Conservation (phyloP, 2,888 invertebrate genomes). For the Sylvicola cinctus region DNA sequence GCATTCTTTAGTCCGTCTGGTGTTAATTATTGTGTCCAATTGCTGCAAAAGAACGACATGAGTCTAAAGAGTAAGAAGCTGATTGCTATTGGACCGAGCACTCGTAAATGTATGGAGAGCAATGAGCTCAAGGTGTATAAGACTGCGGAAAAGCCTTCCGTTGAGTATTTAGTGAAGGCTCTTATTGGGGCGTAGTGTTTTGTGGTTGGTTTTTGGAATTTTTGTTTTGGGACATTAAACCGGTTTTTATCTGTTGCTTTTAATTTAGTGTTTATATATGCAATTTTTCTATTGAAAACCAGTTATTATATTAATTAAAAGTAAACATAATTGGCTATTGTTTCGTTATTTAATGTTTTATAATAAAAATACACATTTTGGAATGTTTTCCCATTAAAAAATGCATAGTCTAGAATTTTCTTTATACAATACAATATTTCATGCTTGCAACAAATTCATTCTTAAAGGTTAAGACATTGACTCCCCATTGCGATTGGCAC, state of each 20-base stretch:
- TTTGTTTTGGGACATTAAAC: too few species aligned
- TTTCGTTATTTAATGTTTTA: too few species aligned
- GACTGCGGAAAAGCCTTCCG: constrained; percentile 30
- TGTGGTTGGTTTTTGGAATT: not conserved
- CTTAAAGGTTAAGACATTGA: not conserved
- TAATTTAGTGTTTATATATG: too few species aligned
- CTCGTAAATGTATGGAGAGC: constrained; percentile 28
- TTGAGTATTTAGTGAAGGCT: constrained; percentile 28
- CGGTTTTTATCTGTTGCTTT: too few species aligned
- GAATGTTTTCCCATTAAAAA: too few species aligned
- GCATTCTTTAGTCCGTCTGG: constrained; percentile 39
- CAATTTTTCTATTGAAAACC: too few species aligned
- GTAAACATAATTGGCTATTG: too few species aligned
- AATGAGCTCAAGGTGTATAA: constrained; percentile 24
- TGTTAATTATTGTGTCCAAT: constrained; percentile 25
- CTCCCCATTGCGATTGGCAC: not conserved
- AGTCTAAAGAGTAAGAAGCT: constrained; percentile 22
- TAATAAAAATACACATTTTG: too few species aligned
- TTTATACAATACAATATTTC: too few species aligned
- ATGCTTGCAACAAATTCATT: too few species aligned
- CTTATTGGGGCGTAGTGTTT: constrained; percentile 8
- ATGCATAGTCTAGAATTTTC: too few species aligned
- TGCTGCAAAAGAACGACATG: constrained; percentile 21
- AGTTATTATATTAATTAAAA: too few species aligned
- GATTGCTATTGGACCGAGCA: constrained; percentile 35